Percentiles rank a stretch among this genome's conserved stretches.
Conservation (phyloP, 92 coral and sea anemone genomes). For the Epizoanthus fatuus region DNA sequence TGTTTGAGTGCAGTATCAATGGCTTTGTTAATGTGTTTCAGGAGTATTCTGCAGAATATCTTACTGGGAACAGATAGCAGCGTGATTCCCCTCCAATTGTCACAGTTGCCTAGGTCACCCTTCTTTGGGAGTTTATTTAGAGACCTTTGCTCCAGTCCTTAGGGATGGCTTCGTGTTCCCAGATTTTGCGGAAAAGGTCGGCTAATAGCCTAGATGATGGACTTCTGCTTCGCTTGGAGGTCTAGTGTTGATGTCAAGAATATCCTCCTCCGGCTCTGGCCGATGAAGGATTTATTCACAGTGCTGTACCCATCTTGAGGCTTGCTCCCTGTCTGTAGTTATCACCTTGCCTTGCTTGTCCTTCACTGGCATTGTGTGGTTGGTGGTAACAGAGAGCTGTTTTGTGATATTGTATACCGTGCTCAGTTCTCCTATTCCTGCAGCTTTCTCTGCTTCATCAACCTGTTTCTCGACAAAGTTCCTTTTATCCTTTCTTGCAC, state of each 20-base stretch:
- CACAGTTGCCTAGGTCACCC: slow-evolving; percentile 9
- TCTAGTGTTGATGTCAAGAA: slow-evolving; percentile 21
- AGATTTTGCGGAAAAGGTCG: not conserved
- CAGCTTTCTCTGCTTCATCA: too few species aligned
- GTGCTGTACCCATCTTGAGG: slow-evolving; percentile 41
- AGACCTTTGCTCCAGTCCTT: slow-evolving; percentile 24
- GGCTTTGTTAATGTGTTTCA: slow-evolving; percentile 9
- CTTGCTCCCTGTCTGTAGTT: slow-evolving; percentile 26
- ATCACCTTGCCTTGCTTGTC: too few species aligned
- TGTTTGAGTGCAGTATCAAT: slow-evolving; percentile 8
- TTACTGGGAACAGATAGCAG: not conserved
- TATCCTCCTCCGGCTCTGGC: slow-evolving; percentile 27
- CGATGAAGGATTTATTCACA: slow-evolving; percentile 48
- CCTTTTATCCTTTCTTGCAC: too few species aligned
- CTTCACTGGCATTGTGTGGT: too few species aligned
- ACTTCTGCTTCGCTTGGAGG: slow-evolving; percentile 15
- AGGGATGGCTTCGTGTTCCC: not conserved
- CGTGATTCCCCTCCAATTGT: slow-evolving; percentile 14
- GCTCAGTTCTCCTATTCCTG: too few species aligned
- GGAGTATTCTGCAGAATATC: not conserved
- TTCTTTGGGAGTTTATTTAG: slow-evolving; percentile 13
- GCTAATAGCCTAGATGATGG: not conserved
- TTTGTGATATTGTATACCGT: too few species aligned
- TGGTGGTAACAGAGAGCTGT: too few species aligned
- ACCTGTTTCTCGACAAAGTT: too few species aligned